These are phyloP conservation scores for Micoletzkya japonica DNA, from an alignment of 2,888 invertebrate species.

Conservation along the genomic window DNA sequence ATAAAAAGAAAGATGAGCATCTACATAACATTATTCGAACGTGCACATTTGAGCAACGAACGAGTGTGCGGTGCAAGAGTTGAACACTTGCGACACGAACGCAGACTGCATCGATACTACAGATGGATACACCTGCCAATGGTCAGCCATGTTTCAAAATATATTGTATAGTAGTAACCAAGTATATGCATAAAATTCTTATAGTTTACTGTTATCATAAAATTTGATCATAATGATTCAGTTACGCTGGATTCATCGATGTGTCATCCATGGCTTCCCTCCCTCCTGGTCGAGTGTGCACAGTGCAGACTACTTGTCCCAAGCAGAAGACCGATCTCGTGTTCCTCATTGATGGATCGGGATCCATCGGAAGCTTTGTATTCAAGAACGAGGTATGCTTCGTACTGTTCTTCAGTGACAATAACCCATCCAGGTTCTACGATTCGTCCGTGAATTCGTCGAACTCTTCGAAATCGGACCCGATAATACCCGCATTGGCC, in stretches of 20 bases:
- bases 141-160: conserved; percentile 27
- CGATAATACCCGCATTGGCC: conserved; percentile 61
- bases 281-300: conserved; percentile 63
- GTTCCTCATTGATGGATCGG: conserved; percentile 63
- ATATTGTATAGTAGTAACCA: not conserved
- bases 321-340: conserved; percentile 63
- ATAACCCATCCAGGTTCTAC: conserved; percentile 43
- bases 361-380: conserved; percentile 63
- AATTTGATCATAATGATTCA: conserved; percentile 27
- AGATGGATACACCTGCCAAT: conserved; percentile 60
- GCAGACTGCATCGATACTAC: conserved; percentile 63
- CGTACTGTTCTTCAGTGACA: not conserved
- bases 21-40: conserved; percentile 9
- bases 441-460: conserved; percentile 62
- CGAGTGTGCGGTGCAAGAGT: conserved; percentile 55
- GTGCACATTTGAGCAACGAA: conserved; percentile 49
- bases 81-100: conserved; percentile 64
- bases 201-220: not conserved
- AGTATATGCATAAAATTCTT: not conserved
- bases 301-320: conserved; percentile 62
- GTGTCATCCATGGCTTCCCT: conserved; percentile 61
- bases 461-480: conserved; percentile 63
- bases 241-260: conserved; percentile 62
- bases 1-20: not conserved
- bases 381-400: conserved; percentile 58